phyloP scores from a whole-genome alignment of 2,113 vertebrate species.

The Brachionichthys hirsutus region DNA sequence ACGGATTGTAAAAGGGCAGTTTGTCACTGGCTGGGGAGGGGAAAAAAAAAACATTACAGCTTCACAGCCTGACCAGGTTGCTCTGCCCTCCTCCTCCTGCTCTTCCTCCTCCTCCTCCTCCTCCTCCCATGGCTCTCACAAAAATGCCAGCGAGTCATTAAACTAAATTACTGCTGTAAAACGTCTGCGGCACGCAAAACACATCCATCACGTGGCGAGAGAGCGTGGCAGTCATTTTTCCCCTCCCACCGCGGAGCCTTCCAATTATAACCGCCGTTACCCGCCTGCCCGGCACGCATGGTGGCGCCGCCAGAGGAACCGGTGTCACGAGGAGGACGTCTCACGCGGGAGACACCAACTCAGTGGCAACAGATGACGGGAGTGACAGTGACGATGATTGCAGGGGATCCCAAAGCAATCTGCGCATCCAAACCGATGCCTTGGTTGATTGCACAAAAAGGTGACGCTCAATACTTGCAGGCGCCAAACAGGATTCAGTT shows the following conservation, averaged over 20 bases:
- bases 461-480: too few species aligned
- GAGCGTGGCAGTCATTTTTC: conserved; percentile 17
- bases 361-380: too few species aligned
- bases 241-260: conserved; percentile 21
- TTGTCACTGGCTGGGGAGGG: conserved; percentile 48
- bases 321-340: conserved; percentile 25
- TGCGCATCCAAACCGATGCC: conserved; percentile 40
- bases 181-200: conserved; percentile 47
- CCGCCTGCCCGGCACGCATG: too few species aligned
- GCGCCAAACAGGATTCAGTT: too few species aligned
- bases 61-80: conserved; percentile 16
- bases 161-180: conserved; percentile 66
- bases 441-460: too few species aligned
- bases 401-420: conserved; percentile 25
- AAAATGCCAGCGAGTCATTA: conserved; percentile 57
- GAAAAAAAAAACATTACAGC: conserved; percentile 17
- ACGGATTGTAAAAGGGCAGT: conserved; percentile 50
- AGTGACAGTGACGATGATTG: conserved; percentile 14
- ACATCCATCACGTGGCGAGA: conserved; percentile 53
- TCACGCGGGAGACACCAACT: too few species aligned
- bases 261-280: background rate
- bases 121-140: conserved; percentile 16
- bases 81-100: conserved; percentile 4
- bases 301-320: conserved; percentile 8
- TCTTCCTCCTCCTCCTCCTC: background rate